Percentiles rank a stretch among this genome's conserved stretches.
Conservation (phyloP, 2,797 vertebrate species). For the Propithecus perrieri region DNA sequence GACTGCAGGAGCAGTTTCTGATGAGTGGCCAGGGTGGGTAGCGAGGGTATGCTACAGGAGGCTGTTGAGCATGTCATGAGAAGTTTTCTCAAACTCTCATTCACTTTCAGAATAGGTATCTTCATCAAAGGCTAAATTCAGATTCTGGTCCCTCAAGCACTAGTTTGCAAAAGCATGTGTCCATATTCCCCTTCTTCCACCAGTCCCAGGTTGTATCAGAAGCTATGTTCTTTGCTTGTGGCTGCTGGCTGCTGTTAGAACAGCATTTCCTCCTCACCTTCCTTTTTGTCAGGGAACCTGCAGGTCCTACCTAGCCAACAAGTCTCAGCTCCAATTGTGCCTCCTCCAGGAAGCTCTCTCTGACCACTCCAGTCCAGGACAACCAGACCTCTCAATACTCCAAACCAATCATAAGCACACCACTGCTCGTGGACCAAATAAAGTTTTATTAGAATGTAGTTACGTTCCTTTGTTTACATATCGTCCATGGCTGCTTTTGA, state of each 20-base stretch:
- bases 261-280: not conserved
- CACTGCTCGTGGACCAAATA: not conserved
- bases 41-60: not conserved
- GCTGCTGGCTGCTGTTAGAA: not conserved
- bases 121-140: not conserved
- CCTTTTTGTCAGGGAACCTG: not conserved
- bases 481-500: not conserved
- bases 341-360: not conserved
- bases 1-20: not conserved
- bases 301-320: not conserved
- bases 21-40: not conserved
- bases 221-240: not conserved
- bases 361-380: not conserved
- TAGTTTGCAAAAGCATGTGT: not conserved
- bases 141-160: not conserved
- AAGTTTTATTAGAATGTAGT: not conserved
- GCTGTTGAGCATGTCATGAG: not conserved
- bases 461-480: not conserved
- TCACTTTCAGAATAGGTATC: not conserved
- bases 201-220: too few relatives aligned
- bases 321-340: not conserved
- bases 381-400: not conserved
- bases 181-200: fast-evolving
- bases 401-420: not conserved
- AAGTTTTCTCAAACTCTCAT: not conserved